These are phyloP conservation scores for Lepilemur septentrionalis DNA, from an alignment of 2,797 vertebrate species.

Conservation along the genomic window DNA sequence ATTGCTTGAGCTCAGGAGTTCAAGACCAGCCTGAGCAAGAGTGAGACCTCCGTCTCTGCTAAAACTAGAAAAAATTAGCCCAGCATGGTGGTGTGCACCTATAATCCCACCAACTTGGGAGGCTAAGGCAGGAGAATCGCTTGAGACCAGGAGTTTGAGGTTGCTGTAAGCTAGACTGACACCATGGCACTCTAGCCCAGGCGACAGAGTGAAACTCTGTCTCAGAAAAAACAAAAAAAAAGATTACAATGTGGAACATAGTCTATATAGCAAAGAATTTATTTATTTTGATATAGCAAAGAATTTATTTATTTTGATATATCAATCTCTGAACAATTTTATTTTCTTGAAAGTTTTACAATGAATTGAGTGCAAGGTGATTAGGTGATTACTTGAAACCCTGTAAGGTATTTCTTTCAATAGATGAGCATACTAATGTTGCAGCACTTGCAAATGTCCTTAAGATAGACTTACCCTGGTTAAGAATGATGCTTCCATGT, in stretches of 20 bases:
- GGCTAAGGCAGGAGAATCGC: too few species aligned
- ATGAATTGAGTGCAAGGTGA: constrained; percentile 94
- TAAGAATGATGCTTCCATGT: constrained; percentile 96
- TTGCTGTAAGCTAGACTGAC: too few species aligned
- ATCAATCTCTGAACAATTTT: constrained; percentile 95
- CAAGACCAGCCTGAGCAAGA: too few species aligned
- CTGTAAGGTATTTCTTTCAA: constrained; percentile 97
- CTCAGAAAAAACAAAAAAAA: too few species aligned
- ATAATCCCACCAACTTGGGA: too few species aligned
- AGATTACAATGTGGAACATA: constrained; percentile 85
- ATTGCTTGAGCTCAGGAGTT: too few species aligned
- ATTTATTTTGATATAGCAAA: constrained; percentile 95
- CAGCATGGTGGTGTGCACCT: accelerated
- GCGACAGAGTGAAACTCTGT: too few species aligned
- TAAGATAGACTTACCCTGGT: constrained; percentile 93
- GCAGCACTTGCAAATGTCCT: constrained; percentile 94
- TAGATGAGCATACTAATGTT: constrained; percentile 94
- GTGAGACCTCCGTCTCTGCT: too few species aligned
- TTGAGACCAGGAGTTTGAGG: too few species aligned
- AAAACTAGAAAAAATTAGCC: too few species aligned
- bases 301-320: constrained; percentile 95
- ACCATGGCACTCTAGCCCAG: too few species aligned
- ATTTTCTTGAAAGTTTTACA: constrained; percentile 94
- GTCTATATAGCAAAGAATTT: constrained; percentile 93
- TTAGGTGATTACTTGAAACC: constrained; percentile 92